Evolutionary conservation across 2,797 vertebrate species (phyloP), one percentile per base, ranked within the genome.

Genomic region (Typhlichthys subterraneus): DNA sequence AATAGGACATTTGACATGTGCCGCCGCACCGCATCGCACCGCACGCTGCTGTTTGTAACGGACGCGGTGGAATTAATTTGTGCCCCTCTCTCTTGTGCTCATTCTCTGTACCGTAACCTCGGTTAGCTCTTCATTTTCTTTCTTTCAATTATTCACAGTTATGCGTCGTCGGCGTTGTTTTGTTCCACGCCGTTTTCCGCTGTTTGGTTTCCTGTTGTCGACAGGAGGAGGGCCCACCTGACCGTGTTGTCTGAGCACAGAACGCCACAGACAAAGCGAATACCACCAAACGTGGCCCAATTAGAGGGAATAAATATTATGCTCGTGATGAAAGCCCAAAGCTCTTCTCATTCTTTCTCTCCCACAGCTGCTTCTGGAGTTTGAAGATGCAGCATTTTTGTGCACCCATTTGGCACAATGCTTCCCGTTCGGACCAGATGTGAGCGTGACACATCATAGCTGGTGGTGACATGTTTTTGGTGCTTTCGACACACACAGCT

Each of bases 1-100:
- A 89, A 88, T 85, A 76, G 87, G 81, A 71, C 81, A 81, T 80
- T 91, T 84, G 86, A 84, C 84, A 79, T 66, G 75, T 82, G 82
- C 23, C 4, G 23, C 23, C 3, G 23, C 23, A 29, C 23, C 23
- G 23, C 23, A 23, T 2, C 3, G 23, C 23, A 29, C 23, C 23
- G 23, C 23, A 63, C 71, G 79, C 80, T 46, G 45, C 31, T 9
- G 78, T 53, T 59, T 77, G 75, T 75, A 87, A 83, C 81, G 80
- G 83, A 87, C 75, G 73, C 75, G 69, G 76, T 77, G 72, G 77
- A 87, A 85, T 83, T 75, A 70, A 86, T 87, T 86, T 85, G 75
- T 79, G 86, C 83, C 85, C 82, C 76, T 64, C 61, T 76, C 69
- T 87, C 82, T 88, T 88, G 13, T 23, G 7, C 12, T 12, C 11